Base-by-base conservation (phyloP, 2,888 invertebrate species). In the Eremobia ochroleuca region DNA sequence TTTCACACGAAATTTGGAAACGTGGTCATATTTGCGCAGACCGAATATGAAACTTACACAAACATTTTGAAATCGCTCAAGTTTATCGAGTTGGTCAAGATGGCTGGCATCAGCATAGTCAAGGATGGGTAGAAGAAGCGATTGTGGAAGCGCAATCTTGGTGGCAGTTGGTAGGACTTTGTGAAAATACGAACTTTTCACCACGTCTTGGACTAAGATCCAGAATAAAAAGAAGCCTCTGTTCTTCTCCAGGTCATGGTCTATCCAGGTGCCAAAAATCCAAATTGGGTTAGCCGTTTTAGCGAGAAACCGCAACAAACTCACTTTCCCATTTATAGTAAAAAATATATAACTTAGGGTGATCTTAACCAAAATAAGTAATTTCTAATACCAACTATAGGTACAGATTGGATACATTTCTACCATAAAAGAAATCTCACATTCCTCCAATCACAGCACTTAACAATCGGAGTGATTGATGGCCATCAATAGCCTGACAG, bases 401-500 rank as follows among this genome's bases (percentile, higher is more conserved):
- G 18, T 18, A 40, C 18, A 28, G 15, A 37, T n/a, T 58, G 4
- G 1, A 15, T 28, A 0, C 15, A 55, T 58, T 68, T 61, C 64
- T 31, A 40, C 62, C 13, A 66, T 13, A 61, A 55, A 70, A 77
- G 1, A 74, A 55, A 80, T 31, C 34, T 68, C 15, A 18, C 15
- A 49, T 65, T 59, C 61, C 49, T 40, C 55, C 66, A 82, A 72
- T 72, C 76, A 31, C 43, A 67, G 58, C 66, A 65, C 67, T 49
- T 64, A 77, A 59, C 46, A 80, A 43, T 59, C 67, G 8, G 40
- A 43, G 37, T 85, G 78, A 85, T 82, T 37, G 73, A 67, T 83
- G 40, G 73, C 43, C 69, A 52, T 82, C 83, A 71, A 81, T 81
- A 37, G 34, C 64, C 11, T 68, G 82, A 82, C 78, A 74, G 74